Percentiles rank a stretch among this genome's conserved stretches.
phyloP scores from a whole-genome alignment of 2,888 invertebrate genomes.

The Ferrisia virgata region DNA sequence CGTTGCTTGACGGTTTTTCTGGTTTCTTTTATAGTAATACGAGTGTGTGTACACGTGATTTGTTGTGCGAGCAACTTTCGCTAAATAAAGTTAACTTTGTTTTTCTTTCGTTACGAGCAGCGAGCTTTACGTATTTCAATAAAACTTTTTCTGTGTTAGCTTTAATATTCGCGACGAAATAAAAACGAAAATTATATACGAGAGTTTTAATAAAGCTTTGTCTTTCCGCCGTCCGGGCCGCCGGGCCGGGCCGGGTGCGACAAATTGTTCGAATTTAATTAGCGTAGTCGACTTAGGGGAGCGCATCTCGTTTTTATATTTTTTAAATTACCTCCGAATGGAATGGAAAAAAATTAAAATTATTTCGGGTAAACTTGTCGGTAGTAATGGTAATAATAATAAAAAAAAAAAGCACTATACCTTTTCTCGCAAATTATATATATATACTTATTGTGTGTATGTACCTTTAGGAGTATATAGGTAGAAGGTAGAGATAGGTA shows the following conservation, averaged over 20 bases:
- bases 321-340: neutral
- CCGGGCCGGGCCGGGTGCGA: neutral
- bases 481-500: too few species aligned
- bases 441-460: too few species aligned
- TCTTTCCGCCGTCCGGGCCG: neutral
- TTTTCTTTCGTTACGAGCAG: neutral
- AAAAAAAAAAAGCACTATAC: neutral
- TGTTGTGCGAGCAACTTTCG: neutral
- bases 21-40: neutral
- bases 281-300: neutral
- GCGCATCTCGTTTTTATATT: neutral
- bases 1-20: neutral
- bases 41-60: neutral
- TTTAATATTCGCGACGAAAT: neutral
- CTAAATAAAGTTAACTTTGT: neutral
- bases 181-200: neutral
- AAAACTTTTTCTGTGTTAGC: neutral
- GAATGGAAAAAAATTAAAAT: neutral
- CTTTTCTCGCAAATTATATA: too few species aligned
- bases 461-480: neutral
- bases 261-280: constrained; percentile 9
- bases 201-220: neutral
- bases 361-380: neutral
- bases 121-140: neutral
- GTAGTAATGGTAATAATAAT: too few species aligned